These are phyloP conservation scores for Plutomurus gul DNA, from an alignment of 1,140 invertebrate genomes.

Conservation along the genomic window DNA sequence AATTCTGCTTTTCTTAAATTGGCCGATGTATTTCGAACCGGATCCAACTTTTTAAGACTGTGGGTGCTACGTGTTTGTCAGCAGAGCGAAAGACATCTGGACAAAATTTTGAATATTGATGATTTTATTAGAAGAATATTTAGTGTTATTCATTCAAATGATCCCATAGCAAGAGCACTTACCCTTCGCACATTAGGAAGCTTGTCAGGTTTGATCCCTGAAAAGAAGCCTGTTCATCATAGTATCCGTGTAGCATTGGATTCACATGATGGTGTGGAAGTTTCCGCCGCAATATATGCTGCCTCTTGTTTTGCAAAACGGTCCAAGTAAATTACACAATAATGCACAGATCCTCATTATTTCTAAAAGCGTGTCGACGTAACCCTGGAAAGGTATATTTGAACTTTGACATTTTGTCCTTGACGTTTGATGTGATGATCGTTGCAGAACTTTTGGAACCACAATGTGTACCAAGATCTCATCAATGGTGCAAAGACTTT, in stretches of 20 bases:
- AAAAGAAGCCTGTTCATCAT: slow-evolving; percentile 93
- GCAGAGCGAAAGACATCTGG: slow-evolving; percentile 93
- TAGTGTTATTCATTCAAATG: slow-evolving; percentile 94
- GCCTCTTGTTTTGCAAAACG: slow-evolving; percentile 89
- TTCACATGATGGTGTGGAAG: slow-evolving; percentile 92
- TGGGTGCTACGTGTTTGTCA: slow-evolving; percentile 93
- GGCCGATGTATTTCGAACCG: slow-evolving; percentile 89
- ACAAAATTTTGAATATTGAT: slow-evolving; percentile 95
- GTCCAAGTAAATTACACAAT: slow-evolving; percentile 69
- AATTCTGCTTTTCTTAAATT: slow-evolving; percentile 94
- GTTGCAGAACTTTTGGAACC: slow-evolving; percentile 85
- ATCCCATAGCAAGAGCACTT: slow-evolving; percentile 89
- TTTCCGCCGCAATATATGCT: slow-evolving; percentile 93
- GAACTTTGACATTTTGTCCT: neutral
- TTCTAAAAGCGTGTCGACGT: neutral
- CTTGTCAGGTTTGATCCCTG: slow-evolving; percentile 88
- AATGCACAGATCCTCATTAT: too few species aligned
- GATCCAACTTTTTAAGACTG: slow-evolving; percentile 88
- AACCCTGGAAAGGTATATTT: neutral
- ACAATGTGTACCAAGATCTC: slow-evolving; percentile 95
- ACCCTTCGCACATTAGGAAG: slow-evolving; percentile 88
- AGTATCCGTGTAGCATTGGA: slow-evolving; percentile 88
- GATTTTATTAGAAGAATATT: slow-evolving; percentile 93
- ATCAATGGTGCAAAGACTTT: slow-evolving; percentile 90
- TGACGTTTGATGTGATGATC: slow-evolving; percentile 43